phyloP scores from a whole-genome alignment of 64 coral and sea anemone genomes.

The Stichodactyla helianthus region DNA sequence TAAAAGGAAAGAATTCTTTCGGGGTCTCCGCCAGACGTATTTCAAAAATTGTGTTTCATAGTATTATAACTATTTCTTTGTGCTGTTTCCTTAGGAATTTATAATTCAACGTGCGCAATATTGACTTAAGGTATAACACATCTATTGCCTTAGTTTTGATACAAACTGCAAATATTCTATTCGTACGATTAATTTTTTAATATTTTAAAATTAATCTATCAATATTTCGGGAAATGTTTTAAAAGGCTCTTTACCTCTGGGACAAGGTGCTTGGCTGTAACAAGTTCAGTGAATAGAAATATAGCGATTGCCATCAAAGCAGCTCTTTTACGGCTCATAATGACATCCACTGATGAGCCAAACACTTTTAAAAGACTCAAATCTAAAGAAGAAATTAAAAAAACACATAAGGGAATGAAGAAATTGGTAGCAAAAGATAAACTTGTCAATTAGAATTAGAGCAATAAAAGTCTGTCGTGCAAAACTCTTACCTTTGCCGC shows the following conservation, averaged over 20 bases:
- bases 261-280: neutral
- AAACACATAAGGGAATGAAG: neutral
- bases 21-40: too few species aligned
- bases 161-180: too few species aligned
- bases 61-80: too few species aligned
- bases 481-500: neutral
- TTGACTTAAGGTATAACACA: too few species aligned
- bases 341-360: neutral
- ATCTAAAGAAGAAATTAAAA: neutral
- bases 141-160: too few species aligned
- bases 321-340: neutral
- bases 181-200: neutral
- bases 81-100: too few species aligned
- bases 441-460: neutral
- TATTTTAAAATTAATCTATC: neutral
- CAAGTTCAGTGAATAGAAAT: neutral
- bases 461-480: too few species aligned
- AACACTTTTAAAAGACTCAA: neutral
- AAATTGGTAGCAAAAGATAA: neutral
- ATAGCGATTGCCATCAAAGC: neutral
- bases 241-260: neutral
- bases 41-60: too few species aligned
- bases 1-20: too few species aligned
- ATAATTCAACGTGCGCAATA: too few species aligned
- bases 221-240: neutral